Percentiles rank a stretch among this genome's conserved stretches.
Conservation (phyloP, 1,140 invertebrate genomes). For the Drosophila pseudoobscura region DNA sequence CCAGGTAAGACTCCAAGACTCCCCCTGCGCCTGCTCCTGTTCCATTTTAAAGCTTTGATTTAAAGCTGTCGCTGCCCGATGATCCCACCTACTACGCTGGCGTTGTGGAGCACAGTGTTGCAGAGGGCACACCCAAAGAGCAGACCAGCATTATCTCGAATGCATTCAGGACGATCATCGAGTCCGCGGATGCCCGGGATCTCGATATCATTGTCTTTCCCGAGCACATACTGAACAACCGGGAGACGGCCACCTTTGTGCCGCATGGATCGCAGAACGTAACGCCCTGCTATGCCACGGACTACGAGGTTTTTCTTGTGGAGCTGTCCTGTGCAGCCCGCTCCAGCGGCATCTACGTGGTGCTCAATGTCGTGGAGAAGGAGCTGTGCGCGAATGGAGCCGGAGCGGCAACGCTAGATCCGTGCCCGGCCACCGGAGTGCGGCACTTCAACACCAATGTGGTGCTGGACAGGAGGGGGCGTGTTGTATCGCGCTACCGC, state of each 20-base stretch:
- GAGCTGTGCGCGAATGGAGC: constrained; percentile 43
- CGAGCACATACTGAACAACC: constrained; percentile 85
- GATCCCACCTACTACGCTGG: constrained; percentile 84
- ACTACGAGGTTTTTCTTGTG: constrained; percentile 69
- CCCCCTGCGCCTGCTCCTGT: too few species aligned
- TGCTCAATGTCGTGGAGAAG: constrained; percentile 73
- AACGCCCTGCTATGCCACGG: constrained; percentile 62
- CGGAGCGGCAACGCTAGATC: constrained; percentile 18
- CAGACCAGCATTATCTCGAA: not conserved
- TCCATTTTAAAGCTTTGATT: not conserved
- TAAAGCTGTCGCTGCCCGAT: constrained; percentile 82
- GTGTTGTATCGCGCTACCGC: constrained; percentile 86
- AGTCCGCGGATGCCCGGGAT: constrained; percentile 30
- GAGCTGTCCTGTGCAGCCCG: constrained; percentile 67
- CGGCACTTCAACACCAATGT: constrained; percentile 88
- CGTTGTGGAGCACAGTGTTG: constrained; percentile 83
- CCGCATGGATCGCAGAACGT: constrained; percentile 48
- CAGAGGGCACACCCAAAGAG: not conserved
- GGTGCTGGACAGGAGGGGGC: constrained; percentile 87
- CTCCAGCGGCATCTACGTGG: constrained; percentile 55
- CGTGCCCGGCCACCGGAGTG: constrained; percentile 45
- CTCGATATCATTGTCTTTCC: constrained; percentile 93
- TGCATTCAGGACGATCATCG: constrained; percentile 44
- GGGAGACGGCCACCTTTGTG: constrained; percentile 51
- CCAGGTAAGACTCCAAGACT: too few species aligned